Evolutionary conservation across 2,113 vertebrate species (phyloP).

Genomic region (Lophius piscatorius): DNA sequence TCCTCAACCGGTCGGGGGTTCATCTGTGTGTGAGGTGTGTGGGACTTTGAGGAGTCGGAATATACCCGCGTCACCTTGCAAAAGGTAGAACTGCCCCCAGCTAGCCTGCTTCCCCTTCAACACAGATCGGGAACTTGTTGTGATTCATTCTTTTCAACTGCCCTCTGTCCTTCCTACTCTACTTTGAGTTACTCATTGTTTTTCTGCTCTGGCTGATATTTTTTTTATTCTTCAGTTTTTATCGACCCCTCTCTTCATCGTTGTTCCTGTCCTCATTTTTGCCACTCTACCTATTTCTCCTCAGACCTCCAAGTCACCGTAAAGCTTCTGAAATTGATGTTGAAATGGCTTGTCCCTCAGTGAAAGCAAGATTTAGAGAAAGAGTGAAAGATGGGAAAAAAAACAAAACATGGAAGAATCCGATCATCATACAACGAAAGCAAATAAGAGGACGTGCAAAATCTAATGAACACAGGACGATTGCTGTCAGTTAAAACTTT

Average conservation of each 20-base stretch:
- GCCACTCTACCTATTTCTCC: not conserved
- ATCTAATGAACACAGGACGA: slow-evolving; percentile 22
- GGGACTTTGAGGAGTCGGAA: slow-evolving; percentile 50
- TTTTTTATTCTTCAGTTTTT: slow-evolving; percentile 24
- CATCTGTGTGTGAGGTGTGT: slow-evolving; percentile 4
- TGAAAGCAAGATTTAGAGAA: slow-evolving; percentile 27
- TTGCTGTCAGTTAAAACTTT: slow-evolving; percentile 47
- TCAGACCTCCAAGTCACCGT: slow-evolving; percentile 31
- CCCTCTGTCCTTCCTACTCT: slow-evolving; percentile 24
- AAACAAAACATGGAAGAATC: slow-evolving; percentile 10
- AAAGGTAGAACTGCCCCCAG: slow-evolving; percentile 47
- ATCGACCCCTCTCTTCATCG: not conserved
- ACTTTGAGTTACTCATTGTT: slow-evolving; percentile 22
- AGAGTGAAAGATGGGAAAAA: slow-evolving; percentile 35
- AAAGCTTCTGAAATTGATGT: slow-evolving; percentile 43
- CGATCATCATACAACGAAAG: slow-evolving; percentile 48
- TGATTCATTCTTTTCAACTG: slow-evolving; percentile 49
- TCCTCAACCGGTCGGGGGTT: not conserved
- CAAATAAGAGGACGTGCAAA: slow-evolving; percentile 24
- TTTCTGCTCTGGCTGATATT: not conserved
- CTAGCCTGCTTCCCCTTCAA: slow-evolving; percentile 27
- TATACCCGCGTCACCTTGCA: slow-evolving; percentile 42
- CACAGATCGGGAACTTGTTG: slow-evolving; percentile 38
- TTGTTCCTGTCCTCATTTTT: slow-evolving; percentile 1
- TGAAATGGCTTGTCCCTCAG: slow-evolving; percentile 42